Conservation (phyloP, 2,797 vertebrate species). For the Notoglanidium macrostoma region DNA sequence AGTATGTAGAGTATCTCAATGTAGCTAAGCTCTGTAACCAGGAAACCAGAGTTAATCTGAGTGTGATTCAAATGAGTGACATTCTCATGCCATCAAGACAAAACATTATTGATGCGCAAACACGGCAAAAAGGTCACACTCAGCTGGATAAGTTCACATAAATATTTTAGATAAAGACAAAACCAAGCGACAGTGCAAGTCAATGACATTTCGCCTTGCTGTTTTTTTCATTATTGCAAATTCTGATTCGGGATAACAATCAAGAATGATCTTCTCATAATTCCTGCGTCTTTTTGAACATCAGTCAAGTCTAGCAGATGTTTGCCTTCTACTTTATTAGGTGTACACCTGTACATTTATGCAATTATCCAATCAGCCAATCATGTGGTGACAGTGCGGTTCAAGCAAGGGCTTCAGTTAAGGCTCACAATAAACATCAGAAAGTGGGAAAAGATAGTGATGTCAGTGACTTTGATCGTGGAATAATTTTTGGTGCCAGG, state of each 20-base stretch:
- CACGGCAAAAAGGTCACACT: constrained; percentile 2
- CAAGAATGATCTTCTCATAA: neutral
- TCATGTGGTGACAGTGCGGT: neutral
- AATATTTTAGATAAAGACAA: neutral
- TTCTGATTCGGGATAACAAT: neutral
- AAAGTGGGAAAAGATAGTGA: neutral
- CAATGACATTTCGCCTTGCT: neutral
- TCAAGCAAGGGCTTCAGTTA: neutral
- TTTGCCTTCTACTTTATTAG: neutral
- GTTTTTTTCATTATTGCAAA: neutral
- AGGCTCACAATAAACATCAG: neutral
- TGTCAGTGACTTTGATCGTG: neutral
- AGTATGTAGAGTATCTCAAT: neutral
- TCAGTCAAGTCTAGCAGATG: too few relatives aligned
- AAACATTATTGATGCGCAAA: constrained; percentile 14
- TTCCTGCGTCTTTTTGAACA: neutral
- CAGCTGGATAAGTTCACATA: neutral
- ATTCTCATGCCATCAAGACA: constrained; percentile 8
- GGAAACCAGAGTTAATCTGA: neutral
- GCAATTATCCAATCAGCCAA: neutral
- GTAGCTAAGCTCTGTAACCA: neutral
- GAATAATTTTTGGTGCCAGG: neutral
- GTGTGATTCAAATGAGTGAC: constrained; percentile 11
- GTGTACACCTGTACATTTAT: neutral
- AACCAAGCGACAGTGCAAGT: neutral